These are phyloP conservation scores for Chaetodon trifascialis DNA, from an alignment of 2,113 vertebrate species.

Conservation along the genomic window DNA sequence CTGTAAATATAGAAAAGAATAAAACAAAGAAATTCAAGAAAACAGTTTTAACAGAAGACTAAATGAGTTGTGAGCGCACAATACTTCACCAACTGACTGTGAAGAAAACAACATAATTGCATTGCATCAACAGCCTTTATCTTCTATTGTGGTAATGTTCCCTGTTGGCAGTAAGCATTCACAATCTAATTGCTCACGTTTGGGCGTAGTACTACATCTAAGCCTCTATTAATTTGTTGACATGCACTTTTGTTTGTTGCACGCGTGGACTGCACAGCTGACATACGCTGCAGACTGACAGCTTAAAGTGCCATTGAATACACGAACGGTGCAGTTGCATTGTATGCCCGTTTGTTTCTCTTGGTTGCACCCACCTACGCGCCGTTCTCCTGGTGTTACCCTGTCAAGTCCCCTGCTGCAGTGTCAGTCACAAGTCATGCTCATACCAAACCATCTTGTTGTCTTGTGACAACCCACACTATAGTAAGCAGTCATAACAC, in stretches of 20 bases:
- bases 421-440: constrained; percentile 77
- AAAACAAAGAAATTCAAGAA: neutral
- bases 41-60: neutral
- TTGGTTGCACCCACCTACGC: constrained; percentile 64
- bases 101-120: neutral
- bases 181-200: neutral
- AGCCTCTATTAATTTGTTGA: constrained; percentile 26
- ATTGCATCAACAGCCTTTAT: neutral
- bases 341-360: constrained; percentile 43
- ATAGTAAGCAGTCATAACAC: constrained; percentile 60
- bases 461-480: constrained; percentile 67
- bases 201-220: neutral
- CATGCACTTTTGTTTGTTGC: neutral
- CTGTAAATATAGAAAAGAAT: neutral
- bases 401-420: constrained; percentile 72
- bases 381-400: constrained; percentile 58
- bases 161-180: neutral
- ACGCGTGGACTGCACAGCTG: constrained; percentile 21
- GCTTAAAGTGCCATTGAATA: constrained; percentile 17
- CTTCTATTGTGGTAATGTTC: neutral
- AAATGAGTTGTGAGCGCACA: neutral
- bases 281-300: constrained; percentile 51
- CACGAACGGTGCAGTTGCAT: constrained; percentile 19
- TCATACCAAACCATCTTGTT: constrained; percentile 55
- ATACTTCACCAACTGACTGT: neutral